phyloP scores from a whole-genome alignment of 2,888 invertebrate species.

The Yponomeuta malinellus region DNA sequence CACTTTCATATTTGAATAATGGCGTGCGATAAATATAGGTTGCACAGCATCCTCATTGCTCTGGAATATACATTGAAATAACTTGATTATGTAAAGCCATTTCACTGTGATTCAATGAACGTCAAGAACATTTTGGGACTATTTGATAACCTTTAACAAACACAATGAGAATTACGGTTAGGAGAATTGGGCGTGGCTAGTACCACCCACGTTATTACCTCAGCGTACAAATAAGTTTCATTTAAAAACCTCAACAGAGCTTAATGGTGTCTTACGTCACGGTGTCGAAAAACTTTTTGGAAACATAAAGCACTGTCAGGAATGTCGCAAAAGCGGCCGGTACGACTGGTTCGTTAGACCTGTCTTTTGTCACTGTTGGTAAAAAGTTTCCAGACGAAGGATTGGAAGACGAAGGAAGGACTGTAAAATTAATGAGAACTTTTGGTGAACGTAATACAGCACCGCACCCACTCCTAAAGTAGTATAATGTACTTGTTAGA shows the following conservation, averaged over 20 bases:
- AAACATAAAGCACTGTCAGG: not conserved
- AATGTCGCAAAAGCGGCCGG: not conserved
- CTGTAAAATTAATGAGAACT: not conserved
- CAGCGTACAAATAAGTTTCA: not conserved
- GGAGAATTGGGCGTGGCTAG: not conserved
- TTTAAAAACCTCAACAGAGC: not conserved
- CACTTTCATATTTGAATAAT: slow-evolving; percentile 2
- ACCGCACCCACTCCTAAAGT: not conserved
- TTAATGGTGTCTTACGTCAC: not conserved
- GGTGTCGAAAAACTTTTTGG: not conserved
- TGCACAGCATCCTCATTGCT: not conserved
- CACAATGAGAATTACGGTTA: not conserved
- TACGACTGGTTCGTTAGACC: not conserved
- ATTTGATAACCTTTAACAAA: not conserved
- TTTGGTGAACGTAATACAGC: not conserved
- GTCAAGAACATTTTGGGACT: not conserved
- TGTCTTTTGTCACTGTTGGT: not conserved
- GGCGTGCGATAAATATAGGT: not conserved
- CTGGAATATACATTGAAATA: not conserved
- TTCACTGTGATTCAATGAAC: not conserved
- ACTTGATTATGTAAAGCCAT: not conserved
- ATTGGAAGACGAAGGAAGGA: not conserved
- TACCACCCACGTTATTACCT: not conserved
- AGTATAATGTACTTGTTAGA: no score
- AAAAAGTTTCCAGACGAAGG: not conserved